Evolutionary conservation across 2,888 invertebrate species (phyloP), one percentile per base, ranked within the genome.

Genomic region (Lottia gigantea): DNA sequence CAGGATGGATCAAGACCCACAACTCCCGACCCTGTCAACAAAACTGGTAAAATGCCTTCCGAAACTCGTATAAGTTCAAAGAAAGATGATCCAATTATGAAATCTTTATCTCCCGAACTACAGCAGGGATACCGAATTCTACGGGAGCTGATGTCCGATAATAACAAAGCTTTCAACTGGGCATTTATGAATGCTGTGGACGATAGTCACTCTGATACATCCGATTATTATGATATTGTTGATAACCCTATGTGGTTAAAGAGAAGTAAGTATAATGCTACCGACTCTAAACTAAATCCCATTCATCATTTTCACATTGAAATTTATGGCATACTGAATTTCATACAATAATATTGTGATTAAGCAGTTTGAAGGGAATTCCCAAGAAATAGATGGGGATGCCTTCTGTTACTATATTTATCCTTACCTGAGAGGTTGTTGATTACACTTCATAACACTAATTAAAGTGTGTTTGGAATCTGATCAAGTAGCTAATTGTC

Each of bases 171-270:
- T 55, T 80, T 86, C n/a, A 89, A 88, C 73, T 84, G 85, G 80
- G 88, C 87, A 2, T 90, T 90, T 80, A 83, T 89, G 76, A 85
- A 89, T 31, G 83, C 86, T 7, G 88, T 90, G 15, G 89, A 89
- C 74, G 75, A 79, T 26, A 74, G 74, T 19, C 81, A 82, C n/a
- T 83, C 84, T 47, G 84, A 86, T 19, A 87, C 87, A 23, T 76
- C 79, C 46, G 88, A 89, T 75, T 91, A 90, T 79, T 87, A 87
- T 78, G 86, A 89, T 67, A 83, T 86, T 31, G 86, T 91, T 25
- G 83, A 87, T 49, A 83, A 88, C 63, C 90, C 90, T 8, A 88
- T 90, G 83, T 90, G 90, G 89, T 82, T 91, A 14, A 85, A 80
- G 65, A 88, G 89, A 83, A 89, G 90, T 90, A 80, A 85, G 89